phyloP scores from a whole-genome alignment of 30 jellyfish, hydroid and myxozoan genomes.

The Aurelia coerulea region DNA sequence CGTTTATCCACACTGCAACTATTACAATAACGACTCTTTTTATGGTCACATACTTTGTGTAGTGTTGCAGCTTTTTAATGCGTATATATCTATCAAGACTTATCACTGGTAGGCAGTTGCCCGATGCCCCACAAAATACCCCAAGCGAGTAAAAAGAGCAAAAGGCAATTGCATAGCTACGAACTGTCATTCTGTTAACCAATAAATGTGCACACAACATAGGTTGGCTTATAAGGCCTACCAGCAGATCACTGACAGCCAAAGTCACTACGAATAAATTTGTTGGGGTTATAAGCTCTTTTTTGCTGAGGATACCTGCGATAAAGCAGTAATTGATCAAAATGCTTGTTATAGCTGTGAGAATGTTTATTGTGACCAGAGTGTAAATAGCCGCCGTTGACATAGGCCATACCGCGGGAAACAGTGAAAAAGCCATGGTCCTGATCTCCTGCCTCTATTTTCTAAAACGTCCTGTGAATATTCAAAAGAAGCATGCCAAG shows the following conservation, averaged over 20 bases:
- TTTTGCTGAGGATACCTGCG: no score
- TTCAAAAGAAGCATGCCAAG: no score
- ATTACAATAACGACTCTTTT: conserved; percentile 42
- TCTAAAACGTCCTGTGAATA: no score
- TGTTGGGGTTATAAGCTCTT: neutral
- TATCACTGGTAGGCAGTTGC: conserved; percentile 57
- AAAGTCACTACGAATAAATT: conserved; percentile 40
- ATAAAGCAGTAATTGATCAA: no score
- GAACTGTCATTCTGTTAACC: neutral
- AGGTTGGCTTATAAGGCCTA: conserved; percentile 60
- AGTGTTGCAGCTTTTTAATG: conserved; percentile 61
- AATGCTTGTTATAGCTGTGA: no score
- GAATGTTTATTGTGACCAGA: no score
- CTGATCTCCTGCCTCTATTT: no score
- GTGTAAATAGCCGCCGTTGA: no score
- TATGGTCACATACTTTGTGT: conserved; percentile 47
- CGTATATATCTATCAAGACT: conserved; percentile 60
- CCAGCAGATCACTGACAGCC: conserved; percentile 48
- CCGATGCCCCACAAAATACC: conserved; percentile 64
- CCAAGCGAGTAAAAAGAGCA: conserved; percentile 4
- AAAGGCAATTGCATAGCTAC: neutral
- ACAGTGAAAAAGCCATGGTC: no score
- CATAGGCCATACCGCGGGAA: no score
- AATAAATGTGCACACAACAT: conserved; percentile 41
- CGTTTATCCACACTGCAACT: conserved; percentile 37